Base-by-base conservation (phyloP, 1,140 invertebrate genomes). In the Temnothorax nylanderi region DNA sequence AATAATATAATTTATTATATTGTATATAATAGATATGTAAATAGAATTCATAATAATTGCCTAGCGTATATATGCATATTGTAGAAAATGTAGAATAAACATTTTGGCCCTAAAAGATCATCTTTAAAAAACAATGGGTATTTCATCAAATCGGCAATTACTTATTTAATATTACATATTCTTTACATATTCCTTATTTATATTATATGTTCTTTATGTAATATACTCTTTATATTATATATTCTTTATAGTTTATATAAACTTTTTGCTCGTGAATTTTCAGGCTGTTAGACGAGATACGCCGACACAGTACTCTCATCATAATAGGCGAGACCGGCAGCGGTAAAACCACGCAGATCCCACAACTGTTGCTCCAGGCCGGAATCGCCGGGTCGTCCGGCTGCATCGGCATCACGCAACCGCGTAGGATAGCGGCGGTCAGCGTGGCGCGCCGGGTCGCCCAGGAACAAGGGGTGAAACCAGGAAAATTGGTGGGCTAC, bases 331-430 rank as follows among this genome's bases (percentile, higher is more conserved):
- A 99, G 95, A 99, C 98, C 1, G 98, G 98, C 5, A 97, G 97
- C 94, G 98, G 98, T 1, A 99, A 99, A 95, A 99, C 98, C 1
- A 99, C 98, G 3, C 98, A 99, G 94, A 98, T 99, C 74, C 98
- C 98, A 2, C 98, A 98, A 94, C 96, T 97, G 88, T 77, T 95
- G 21, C 84, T 95, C 0, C 58, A 91, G 0, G 86, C 88, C 10
- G 93, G 91, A 0, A 95, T 98, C 8, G 95, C 96, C 69, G 96
- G 97, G 75, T 94, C 95, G 10, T 96, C 95, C 65, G 96, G 96
- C 65, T 96, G 96, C 77, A 97, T 99, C 87, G 98, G 96, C 0
- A 96, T 99, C 26, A 99, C 98, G 0, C 98, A 99, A 94, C 99
- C 99, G 1, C 96, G 99, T 60, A 95, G 99, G 90, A 98, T 99